Evolutionary conservation across 2,888 invertebrate genomes (phyloP).

Genomic region (Callyntrura sp.): DNA sequence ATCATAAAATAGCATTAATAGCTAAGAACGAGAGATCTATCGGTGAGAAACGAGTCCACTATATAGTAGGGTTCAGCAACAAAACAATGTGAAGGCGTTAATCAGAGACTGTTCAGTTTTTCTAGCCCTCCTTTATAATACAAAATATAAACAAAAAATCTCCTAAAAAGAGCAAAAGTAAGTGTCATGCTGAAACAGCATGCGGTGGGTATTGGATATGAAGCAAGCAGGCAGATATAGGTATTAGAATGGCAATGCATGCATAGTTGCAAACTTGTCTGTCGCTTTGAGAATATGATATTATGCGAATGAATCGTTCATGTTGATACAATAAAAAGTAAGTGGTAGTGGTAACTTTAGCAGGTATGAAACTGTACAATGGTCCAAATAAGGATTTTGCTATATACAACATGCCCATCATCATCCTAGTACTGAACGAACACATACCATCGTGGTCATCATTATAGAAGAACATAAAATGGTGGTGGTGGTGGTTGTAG

Average conservation of each 20-base stretch:
- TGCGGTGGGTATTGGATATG: not conserved
- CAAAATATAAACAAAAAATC: not conserved
- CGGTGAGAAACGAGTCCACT: not conserved
- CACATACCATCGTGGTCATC: slow-evolving; percentile 11
- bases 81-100: not conserved
- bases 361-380: slow-evolving; percentile 24
- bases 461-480: not conserved
- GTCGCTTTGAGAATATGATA: not conserved
- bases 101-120: no score
- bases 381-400: slow-evolving; percentile 2
- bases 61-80: not conserved
- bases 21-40: not conserved
- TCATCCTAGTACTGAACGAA: not conserved
- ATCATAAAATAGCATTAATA: no score
- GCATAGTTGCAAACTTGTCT: not conserved
- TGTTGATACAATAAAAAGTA: not conserved
- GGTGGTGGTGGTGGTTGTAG: no score
- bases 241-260: not conserved
- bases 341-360: slow-evolving; percentile 8
- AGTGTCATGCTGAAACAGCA: not conserved
- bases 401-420: not conserved
- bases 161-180: not conserved
- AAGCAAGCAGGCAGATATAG: not conserved
- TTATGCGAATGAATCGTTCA: not conserved
- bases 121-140: no score